Base-by-base conservation (phyloP, 23 tunicate species). In the Aplidium turbinatum region DNA sequence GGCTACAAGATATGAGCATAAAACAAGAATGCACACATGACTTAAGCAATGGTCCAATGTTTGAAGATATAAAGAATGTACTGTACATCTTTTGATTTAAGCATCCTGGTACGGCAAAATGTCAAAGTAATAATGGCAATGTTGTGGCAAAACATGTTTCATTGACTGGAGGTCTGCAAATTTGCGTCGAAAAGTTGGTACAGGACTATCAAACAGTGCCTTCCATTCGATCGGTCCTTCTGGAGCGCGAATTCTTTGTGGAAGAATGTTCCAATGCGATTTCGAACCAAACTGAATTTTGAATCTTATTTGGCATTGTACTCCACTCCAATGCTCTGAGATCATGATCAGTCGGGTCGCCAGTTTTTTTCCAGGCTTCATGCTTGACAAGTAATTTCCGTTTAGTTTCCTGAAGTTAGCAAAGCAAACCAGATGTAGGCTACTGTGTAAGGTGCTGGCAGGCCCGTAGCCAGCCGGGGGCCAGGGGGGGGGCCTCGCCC, bases 271-370 rank as follows among this genome's bases (percentile, higher is more conserved):
- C 23, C 60, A 54, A 22, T 16, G 22, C n/a, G 60, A 11, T 13
- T 54, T n/a, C 19, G 19, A 54, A 18, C 22, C 60, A 54, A 54
- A 54, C 19, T n/a, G 4, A 54, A 54, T 6, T 13, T 54, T 11
- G 21, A 11, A 54, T n/a, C 22, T 6, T 11, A n/a, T 54, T 54
- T 54, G 22, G 6, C 60, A 25, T 16, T 54, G 22, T 11, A 11
- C 4, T n/a, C 24, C 21, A 54, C 60, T n/a, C 22, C 22, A 54
- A 13, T 13, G 60, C 60, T 25, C 22, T 11, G 21, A 54, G 60
- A 54, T 54, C 22, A n/a, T 54, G 4, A n/a, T 18, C 60, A 54
- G 60, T 54, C 21, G 60, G 60, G 23, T 54, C 60, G 19, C 60
- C 60, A 54, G 22, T 11, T n/a, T n/a, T 54, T 54, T 54, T 54